Evolutionary conservation across 2,888 invertebrate genomes (phyloP).

Genomic region (Myopa tessellatipennis): DNA sequence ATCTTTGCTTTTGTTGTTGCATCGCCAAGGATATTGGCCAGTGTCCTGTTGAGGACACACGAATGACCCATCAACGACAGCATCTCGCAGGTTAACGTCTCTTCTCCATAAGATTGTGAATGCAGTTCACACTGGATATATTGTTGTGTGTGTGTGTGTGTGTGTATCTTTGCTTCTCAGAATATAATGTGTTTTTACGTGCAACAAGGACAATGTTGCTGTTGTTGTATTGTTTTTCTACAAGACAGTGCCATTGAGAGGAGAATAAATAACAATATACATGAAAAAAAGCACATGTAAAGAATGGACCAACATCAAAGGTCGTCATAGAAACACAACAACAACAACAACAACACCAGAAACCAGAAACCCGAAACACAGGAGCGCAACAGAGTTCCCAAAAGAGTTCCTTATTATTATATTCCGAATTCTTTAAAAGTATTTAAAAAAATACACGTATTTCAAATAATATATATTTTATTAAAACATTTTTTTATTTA

Average conservation of each 20-base stretch:
- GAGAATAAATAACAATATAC: conserved; percentile 2
- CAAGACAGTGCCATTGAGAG: not conserved
- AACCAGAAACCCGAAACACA: not conserved
- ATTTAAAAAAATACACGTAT: too few species aligned
- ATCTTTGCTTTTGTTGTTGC: not conserved
- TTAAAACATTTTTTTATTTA: too few species aligned
- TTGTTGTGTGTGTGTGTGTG: not conserved
- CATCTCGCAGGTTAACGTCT: conserved; percentile 49
- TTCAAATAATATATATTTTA: too few species aligned
- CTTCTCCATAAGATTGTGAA: conserved; percentile 42
- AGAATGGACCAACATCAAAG: conserved; percentile 9
- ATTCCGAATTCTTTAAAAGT: too few species aligned
- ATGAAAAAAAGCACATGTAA: not conserved
- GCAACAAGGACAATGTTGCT: conserved; percentile 1
- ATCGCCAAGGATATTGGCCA: conserved; percentile 51
- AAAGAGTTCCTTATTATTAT: too few species aligned
- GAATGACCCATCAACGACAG: conserved; percentile 61
- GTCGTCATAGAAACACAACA: not conserved
- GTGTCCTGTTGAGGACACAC: conserved; percentile 55
- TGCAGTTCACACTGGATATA: conserved; percentile 13
- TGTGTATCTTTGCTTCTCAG: not conserved
- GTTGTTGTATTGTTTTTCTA: conserved; percentile 9
- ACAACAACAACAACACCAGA: conserved; percentile 6
- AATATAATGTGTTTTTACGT: not conserved
- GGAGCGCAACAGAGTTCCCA: not conserved